These are phyloP conservation scores for Apeira syringaria DNA, from an alignment of 2,888 invertebrate species.

Conservation along the genomic window DNA sequence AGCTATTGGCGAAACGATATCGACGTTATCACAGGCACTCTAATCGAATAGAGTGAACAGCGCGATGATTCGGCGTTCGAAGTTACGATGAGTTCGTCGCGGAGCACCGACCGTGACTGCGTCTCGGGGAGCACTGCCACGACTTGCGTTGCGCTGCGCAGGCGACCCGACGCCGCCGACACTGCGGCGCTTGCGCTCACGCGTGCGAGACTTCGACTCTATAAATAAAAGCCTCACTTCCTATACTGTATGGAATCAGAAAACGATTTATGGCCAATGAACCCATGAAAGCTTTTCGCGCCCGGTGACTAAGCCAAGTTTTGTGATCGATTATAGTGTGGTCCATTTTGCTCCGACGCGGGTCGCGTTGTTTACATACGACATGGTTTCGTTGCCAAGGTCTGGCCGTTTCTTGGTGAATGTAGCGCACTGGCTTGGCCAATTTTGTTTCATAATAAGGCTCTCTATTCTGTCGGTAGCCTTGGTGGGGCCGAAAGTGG, in stretches of 20 bases:
- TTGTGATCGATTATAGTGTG: constrained; percentile 30
- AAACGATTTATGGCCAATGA: constrained; percentile 78
- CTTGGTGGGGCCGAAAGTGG: constrained; percentile 15
- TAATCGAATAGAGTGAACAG: constrained; percentile 54
- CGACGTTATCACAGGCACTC: constrained; percentile 70
- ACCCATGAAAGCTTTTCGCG: constrained; percentile 69
- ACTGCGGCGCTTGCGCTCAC: constrained; percentile 35
- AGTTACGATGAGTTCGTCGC: constrained; percentile 30
- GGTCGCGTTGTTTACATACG: constrained; percentile 28
- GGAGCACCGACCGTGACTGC: constrained; percentile 55
- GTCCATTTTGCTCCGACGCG: constrained; percentile 31
- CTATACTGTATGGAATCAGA: constrained; percentile 68
- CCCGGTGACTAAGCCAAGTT: constrained; percentile 48
- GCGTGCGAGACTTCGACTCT: constrained; percentile 58
- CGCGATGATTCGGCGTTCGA: constrained; percentile 45
- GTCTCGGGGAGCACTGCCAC: constrained; percentile 32
- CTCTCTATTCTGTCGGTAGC: constrained; percentile 23
- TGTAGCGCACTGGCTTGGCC: constrained; percentile 10
- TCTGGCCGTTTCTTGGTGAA: constrained; percentile 31
- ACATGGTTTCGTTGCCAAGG: constrained; percentile 53
- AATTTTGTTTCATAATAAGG: constrained; percentile 11
- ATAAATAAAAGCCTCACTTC: constrained; percentile 78
- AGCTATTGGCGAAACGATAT: constrained; percentile 67
- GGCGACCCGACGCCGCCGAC: constrained; percentile 30
- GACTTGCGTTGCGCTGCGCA: constrained; percentile 25